A percentile compares a stretch with the other conserved stretches of the same genome.
Evolutionary conservation across 2,888 invertebrate genomes (phyloP).

Genomic region (Biston stratarius): DNA sequence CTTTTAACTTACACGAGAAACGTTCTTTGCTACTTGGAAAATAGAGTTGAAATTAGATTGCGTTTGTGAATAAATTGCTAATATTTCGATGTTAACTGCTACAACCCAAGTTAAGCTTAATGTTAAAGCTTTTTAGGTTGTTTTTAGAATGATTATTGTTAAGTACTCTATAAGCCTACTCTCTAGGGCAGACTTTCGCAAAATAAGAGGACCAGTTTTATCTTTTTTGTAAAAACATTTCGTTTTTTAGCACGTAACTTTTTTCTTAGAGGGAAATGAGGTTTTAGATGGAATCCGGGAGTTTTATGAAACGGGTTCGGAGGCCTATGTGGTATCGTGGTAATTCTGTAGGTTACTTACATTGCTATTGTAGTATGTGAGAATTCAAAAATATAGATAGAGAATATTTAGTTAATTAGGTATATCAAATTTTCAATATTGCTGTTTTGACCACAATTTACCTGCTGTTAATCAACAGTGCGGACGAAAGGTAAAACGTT

Average conservation of each 20-base stretch:
- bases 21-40: slow-evolving; percentile 16
- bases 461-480: no score
- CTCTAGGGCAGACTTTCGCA: slow-evolving; percentile 20
- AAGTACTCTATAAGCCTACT: slow-evolving; percentile 24
- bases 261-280: slow-evolving; percentile 30
- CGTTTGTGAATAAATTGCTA: slow-evolving; percentile 20
- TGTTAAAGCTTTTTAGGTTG: neutral
- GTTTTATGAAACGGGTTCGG: slow-evolving; percentile 2
- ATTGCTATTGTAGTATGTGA: neutral
- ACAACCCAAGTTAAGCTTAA: slow-evolving; percentile 7
- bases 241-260: slow-evolving; percentile 30
- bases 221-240: slow-evolving; percentile 34
- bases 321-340: neutral
- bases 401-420: no score
- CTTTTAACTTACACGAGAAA: slow-evolving; percentile 21
- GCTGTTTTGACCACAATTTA: no score
- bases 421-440: no score
- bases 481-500: no score
- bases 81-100: slow-evolving; percentile 30
- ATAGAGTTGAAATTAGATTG: slow-evolving; percentile 40
- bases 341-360: neutral
- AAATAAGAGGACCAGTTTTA: slow-evolving; percentile 25
- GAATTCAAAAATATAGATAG: no score
- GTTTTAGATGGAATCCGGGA: slow-evolving; percentile 19
- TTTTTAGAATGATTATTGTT: slow-evolving; percentile 4